phyloP scores from a whole-genome alignment of 2,888 invertebrate species.

The Timandra comae region DNA sequence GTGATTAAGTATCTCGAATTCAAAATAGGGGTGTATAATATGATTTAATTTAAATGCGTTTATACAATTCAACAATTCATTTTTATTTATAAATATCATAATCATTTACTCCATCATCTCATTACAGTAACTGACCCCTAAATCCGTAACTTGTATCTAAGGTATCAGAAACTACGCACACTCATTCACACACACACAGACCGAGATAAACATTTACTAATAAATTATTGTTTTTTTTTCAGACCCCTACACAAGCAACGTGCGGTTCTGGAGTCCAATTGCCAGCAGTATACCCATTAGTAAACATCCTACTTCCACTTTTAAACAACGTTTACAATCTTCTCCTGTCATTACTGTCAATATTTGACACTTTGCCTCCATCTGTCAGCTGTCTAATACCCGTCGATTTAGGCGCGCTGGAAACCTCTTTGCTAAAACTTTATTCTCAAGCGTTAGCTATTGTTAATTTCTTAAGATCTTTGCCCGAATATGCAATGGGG shows the following conservation, averaged over 20 bases:
- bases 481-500: constrained; percentile 60
- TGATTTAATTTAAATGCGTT: too few species aligned
- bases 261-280: constrained; percentile 47
- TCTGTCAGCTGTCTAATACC: constrained; percentile 60
- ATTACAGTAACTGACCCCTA: too few species aligned
- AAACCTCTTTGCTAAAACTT: constrained; percentile 57
- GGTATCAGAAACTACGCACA: too few species aligned
- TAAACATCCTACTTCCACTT: constrained; percentile 62
- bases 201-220: too few species aligned
- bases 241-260: constrained; percentile 44
- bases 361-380: constrained; percentile 63
- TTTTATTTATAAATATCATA: too few species aligned
- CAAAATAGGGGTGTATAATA: too few species aligned
- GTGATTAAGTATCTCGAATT: too few species aligned
- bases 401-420: constrained; percentile 58
- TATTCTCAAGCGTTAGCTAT: constrained; percentile 67
- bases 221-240: constrained; percentile 25
- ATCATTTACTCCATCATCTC: too few species aligned
- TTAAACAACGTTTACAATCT: constrained; percentile 70
- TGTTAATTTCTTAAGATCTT: constrained; percentile 52
- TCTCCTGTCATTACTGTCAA: constrained; percentile 59
- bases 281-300: constrained; percentile 65
- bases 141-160: too few species aligned
- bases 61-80: too few species aligned
- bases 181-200: too few species aligned